Percentiles rank a stretch among this genome's conserved stretches.
Conservation (phyloP, 2,113 vertebrate genomes). For the Psittacara wagleri region DNA sequence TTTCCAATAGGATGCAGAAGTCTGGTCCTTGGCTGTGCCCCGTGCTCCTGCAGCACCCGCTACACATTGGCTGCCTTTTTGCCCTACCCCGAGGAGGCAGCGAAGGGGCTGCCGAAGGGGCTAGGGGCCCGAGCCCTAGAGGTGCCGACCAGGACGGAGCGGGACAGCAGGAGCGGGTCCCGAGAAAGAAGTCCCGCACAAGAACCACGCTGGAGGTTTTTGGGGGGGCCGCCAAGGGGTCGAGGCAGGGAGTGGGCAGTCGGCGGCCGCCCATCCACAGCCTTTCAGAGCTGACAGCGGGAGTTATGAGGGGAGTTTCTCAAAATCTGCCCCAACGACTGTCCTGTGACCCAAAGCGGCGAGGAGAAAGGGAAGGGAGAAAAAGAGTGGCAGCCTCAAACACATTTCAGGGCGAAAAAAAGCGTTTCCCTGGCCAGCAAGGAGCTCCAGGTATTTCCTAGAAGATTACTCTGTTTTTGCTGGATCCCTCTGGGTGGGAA, state of each 20-base stretch:
- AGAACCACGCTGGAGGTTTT: not conserved
- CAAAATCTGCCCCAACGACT: not conserved
- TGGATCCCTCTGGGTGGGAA: not conserved
- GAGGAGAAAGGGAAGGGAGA: fast-evolving
- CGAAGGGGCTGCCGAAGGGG: not conserved
- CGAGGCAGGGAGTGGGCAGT: not conserved
- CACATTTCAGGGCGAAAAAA: not conserved
- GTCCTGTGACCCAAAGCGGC: not conserved
- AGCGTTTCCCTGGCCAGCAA: not conserved
- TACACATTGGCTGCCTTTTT: too few species aligned
- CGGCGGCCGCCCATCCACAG: not conserved
- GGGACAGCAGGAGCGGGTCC: not conserved
- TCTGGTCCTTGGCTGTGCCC: not conserved
- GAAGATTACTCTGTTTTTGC: not conserved
- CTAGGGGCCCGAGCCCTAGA: not conserved
- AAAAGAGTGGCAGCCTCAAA: not conserved
- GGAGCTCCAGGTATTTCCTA: not conserved
- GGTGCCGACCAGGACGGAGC: not conserved
- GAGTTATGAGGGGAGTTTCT: not conserved
- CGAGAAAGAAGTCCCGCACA: not conserved
- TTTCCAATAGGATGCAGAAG: not conserved
- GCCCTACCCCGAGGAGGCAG: not conserved
- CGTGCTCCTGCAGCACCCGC: not conserved
- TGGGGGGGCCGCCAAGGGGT: not conserved
- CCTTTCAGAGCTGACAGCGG: not conserved